These are phyloP conservation scores for Tipula lateralis DNA, from an alignment of 2,888 invertebrate genomes.

Conservation along the genomic window DNA sequence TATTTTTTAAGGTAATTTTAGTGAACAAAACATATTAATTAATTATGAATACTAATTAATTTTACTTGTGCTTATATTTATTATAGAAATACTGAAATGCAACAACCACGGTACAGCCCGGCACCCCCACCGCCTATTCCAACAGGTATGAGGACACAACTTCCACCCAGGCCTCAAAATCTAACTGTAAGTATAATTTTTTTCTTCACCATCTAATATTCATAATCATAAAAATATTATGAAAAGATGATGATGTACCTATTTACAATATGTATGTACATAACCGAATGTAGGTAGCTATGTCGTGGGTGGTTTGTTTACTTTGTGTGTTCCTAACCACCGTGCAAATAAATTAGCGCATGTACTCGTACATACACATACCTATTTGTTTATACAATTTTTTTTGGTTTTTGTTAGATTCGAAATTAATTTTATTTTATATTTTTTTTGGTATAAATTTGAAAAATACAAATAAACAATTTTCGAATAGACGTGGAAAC, in stretches of 20 bases:
- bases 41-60: neutral
- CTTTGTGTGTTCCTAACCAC: neutral
- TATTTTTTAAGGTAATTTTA: conserved; percentile 11
- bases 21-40: neutral
- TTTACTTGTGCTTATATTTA: neutral
- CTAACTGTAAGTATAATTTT: conserved; percentile 4
- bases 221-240: neutral
- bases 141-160: neutral
- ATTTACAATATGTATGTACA: neutral
- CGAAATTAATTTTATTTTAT: neutral
- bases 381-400: conserved; percentile 1
- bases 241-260: no score
- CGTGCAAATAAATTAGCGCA: neutral
- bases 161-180: neutral
- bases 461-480: neutral
- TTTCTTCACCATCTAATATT: neutral
- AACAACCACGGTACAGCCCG: conserved; percentile 27
- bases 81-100: conserved; percentile 20
- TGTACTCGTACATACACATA: no score
- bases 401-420: neutral
- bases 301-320: neutral
- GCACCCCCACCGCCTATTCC: conserved; percentile 25
- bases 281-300: neutral
- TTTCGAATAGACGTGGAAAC: neutral
- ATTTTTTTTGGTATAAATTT: neutral